A percentile compares a stretch with the other conserved stretches of the same genome.
These are phyloP conservation scores for Pseudoatta argentina DNA, from an alignment of 1,140 invertebrate genomes.

Conservation along the genomic window DNA sequence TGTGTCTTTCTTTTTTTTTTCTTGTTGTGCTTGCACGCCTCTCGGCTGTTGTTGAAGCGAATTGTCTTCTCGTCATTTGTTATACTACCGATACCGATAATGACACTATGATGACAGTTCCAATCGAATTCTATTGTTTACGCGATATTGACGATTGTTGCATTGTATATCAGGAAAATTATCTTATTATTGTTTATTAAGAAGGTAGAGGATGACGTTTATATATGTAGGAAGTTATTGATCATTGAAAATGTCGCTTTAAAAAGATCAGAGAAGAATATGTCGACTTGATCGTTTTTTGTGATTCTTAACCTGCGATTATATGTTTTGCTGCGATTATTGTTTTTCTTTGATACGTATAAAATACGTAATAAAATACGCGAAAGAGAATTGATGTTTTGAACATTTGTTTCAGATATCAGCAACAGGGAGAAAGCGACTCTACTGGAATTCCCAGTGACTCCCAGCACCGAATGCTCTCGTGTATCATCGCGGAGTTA, in stretches of 20 bases:
- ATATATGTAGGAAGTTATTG: conserved; percentile 14
- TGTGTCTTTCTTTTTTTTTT: not conserved
- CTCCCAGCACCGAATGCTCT: conserved; percentile 90
- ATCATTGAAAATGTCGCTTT: not conserved
- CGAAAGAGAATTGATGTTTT: not conserved
- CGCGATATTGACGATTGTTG: conserved; percentile 6
- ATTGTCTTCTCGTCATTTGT: not conserved
- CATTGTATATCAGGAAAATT: not conserved
- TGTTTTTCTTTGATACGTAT: not conserved
- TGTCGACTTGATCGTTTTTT: not conserved
- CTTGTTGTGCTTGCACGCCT: not conserved
- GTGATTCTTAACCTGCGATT: not conserved
- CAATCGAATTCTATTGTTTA: not conserved
- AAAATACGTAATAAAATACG: not conserved
- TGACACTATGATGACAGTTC: not conserved
- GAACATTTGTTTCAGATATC: conserved; percentile 69
- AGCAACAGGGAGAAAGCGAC: conserved; percentile 74
- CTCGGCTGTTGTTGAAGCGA: not conserved
- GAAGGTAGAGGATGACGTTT: not conserved
- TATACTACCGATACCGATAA: not conserved
- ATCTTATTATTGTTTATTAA: not conserved
- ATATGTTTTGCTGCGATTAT: conserved; percentile 31
- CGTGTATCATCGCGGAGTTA: conserved; percentile 89
- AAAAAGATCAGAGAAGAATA: not conserved
- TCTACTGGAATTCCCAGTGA: conserved; percentile 90